Base-by-base conservation (phyloP, 2,797 vertebrate species). In the Microctenopoma lineatum region DNA sequence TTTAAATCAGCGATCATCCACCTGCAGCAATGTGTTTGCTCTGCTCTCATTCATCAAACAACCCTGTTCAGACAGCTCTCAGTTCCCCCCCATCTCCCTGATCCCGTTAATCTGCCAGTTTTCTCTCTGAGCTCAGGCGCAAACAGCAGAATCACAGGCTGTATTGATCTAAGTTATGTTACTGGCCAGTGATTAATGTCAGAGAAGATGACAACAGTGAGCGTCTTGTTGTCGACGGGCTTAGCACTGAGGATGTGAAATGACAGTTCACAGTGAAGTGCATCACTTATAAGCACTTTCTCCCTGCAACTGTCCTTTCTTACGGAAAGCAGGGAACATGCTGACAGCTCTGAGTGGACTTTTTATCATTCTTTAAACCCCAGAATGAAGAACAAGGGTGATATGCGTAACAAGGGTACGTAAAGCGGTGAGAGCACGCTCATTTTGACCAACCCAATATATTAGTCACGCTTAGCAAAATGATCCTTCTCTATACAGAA, bases 71-170 rank as follows among this genome's bases (percentile, higher is more conserved):
- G 55, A 57, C 51, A 1, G 16, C 26, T 42, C 48, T 65, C 46
- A 46, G 18, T 26, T 52, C 52, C 39, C 54, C 47, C 27, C 57
- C 66, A 8, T 42, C 63, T 55, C 52, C 36, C 47, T 55, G 46
- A 59, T 59, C 46, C 53, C 16, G 41, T 34, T 79, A 59, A 63
- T 67, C 72, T 48, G 52, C 27, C 50, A 42, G 46, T 46, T 61
- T 58, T 62, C 27, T 39, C 39, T 50, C 46, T 36, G 32, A 68
- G 52, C 61, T 47, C 50, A 15, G 11, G 39, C 66, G 62, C 60
- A 65, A 70, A 70, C 46, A 34, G 46, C 57, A 32, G 56, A 72
- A 53, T 66, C 67, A 18, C 52, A 41, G 15, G 14, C 61, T 5
- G 52, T 18, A 8, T 8, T 18, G 25, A 44, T 50, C 39, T 29